Conservation (phyloP, 1,140 invertebrate genomes). For the Trinorchestia longiramus region DNA sequence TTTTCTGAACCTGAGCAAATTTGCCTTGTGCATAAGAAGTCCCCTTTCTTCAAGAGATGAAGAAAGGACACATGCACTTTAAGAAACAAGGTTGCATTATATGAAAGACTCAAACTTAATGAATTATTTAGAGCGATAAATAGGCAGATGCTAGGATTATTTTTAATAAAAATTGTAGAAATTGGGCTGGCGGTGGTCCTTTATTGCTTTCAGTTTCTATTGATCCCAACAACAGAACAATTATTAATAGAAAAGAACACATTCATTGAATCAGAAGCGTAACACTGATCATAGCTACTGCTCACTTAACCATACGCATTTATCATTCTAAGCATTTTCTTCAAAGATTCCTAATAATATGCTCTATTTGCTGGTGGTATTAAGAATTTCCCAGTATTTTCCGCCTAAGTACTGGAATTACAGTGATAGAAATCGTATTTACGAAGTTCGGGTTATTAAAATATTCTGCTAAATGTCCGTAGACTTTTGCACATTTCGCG, state of each 20-base stretch:
- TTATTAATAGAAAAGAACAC: not conserved
- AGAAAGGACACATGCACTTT: not conserved
- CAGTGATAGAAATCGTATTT: too few relatives aligned
- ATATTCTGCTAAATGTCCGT: too few relatives aligned
- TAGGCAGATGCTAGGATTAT: not conserved
- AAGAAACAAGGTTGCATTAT: not conserved
- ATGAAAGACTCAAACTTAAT: not conserved
- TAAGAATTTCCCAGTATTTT: too few relatives aligned
- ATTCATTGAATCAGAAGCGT: too few relatives aligned
- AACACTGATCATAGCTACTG: too few relatives aligned
- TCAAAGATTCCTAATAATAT: too few relatives aligned
- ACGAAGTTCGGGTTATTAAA: too few relatives aligned
- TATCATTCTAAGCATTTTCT: too few relatives aligned
- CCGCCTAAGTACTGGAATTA: too few relatives aligned
- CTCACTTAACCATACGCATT: too few relatives aligned
- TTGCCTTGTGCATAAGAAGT: not conserved
- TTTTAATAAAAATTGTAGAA: not conserved
- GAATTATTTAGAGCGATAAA: not conserved
- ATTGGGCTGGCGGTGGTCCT: not conserved
- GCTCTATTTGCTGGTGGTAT: too few relatives aligned
- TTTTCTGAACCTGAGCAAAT: not conserved
- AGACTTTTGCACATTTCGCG: too few relatives aligned
- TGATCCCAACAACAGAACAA: not conserved
- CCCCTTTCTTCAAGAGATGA: not conserved
- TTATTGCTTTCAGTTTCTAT: not conserved